A percentile compares a stretch with the other conserved stretches of the same genome.
phyloP scores from a whole-genome alignment of 2,888 invertebrate genomes.

The Pollenia amentaria region DNA sequence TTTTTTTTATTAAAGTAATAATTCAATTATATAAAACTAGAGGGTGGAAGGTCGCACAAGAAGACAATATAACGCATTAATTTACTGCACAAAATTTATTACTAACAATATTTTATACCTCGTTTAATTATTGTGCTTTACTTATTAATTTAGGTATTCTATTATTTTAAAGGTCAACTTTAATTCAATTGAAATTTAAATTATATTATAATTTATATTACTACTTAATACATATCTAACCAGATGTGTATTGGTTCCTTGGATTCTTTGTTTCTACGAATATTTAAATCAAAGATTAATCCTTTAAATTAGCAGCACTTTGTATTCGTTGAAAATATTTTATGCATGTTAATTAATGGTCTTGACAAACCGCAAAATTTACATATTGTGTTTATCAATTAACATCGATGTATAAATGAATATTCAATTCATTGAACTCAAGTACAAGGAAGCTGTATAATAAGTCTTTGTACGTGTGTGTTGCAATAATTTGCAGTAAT shows the following conservation, averaged over 20 bases:
- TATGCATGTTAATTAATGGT: conserved; percentile 73
- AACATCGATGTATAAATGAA: conserved; percentile 53
- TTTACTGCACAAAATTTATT: too few species aligned
- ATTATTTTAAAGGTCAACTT: too few species aligned
- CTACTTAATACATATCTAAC: not conserved
- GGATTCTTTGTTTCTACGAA: not conserved
- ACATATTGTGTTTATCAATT: conserved; percentile 71
- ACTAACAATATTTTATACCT: too few species aligned
- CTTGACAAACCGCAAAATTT: conserved; percentile 73
- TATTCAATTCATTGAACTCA: conserved; percentile 56
- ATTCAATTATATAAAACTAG: too few species aligned
- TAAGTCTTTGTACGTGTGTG: not conserved
- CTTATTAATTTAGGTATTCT: too few species aligned
- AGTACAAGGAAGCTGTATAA: conserved; percentile 22
- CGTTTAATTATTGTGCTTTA: too few species aligned
- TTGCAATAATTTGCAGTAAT: too few species aligned
- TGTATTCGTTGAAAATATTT: conserved; percentile 38
- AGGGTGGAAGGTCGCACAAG: too few species aligned
- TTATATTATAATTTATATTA: too few species aligned
- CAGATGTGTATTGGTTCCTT: not conserved
- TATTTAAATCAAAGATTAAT: conserved; percentile 12
- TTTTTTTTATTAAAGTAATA: too few species aligned
- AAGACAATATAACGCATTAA: too few species aligned
- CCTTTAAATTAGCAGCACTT: conserved; percentile 43
- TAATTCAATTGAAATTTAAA: too few species aligned